Base-by-base conservation (phyloP, 2,888 invertebrate species). In the Mycalesis mineus region DNA sequence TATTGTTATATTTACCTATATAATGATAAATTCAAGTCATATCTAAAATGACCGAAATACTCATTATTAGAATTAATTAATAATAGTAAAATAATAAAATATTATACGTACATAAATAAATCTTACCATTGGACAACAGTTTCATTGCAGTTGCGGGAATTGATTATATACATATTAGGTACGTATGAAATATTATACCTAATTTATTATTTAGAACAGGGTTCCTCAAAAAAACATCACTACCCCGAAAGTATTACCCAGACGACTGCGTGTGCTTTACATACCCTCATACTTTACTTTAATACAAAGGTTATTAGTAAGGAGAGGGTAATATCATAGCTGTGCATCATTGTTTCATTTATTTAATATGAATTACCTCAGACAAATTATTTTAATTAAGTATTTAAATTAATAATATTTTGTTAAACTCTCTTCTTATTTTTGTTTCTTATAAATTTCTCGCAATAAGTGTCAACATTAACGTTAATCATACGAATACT, bases 61-160 rank as follows among this genome's bases (percentile, higher is more conserved):
- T 74, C 67, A 74, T 74, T 73, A 71, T 70, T 70, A 72, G 65
- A 60, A 58, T 65, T 36, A 36, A 36, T 36, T 36, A 36, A 68
- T 70, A 73, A 72, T 47, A 47, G 67, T 71, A 70, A 11, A 36
- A 69, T 58, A 67, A 67, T 68, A 67, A 69, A 65, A 4, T 65
- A 64, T 62, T 65, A 62, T 63, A 68, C 62, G 31, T 47, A 33
- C 13, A 47, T 14, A 14, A 15, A 47, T 47, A 17, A 33, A 31
- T 67, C 64, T 61, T 68, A 65, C 64, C 64, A 68, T 67, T 68
- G 66, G 61, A 65, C 65, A 68, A 54, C 70, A 69, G 69, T 73
- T 77, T 74, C 58, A 72, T 72, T 76, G 80, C 74, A 78, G 78
- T 74, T 71, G 73, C 68, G 77, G 87, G 87, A 88, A 87, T 87